Evolutionary conservation across 1,140 invertebrate genomes (phyloP), one percentile per base, ranked within the genome.

Genomic region (Catajapyx aquilonaris): DNA sequence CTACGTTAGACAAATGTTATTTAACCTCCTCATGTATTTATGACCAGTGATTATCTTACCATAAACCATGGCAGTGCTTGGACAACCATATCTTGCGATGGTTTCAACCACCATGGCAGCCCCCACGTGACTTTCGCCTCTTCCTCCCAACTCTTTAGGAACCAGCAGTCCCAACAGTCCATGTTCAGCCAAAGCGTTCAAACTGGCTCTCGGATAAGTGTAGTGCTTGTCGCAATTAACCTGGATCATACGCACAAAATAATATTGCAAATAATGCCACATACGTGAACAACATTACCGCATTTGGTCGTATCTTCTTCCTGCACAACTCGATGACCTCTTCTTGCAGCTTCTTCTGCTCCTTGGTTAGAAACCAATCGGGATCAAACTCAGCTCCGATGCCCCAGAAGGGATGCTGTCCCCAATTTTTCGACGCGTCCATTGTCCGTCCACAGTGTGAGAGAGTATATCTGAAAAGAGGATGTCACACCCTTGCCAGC

Each of bases 1-100:
- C n/a, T n/a, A n/a, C n/a, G n/a, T n/a, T n/a, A n/a, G n/a, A n/a
- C n/a, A n/a, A n/a, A n/a, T n/a, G n/a, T n/a, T n/a, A n/a, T n/a
- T n/a, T n/a, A n/a, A n/a, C n/a, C n/a, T n/a, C n/a, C n/a, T n/a
- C n/a, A n/a, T n/a, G n/a, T n/a, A n/a, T n/a, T n/a, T n/a, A n/a
- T n/a, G n/a, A n/a, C n/a, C n/a, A n/a, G n/a, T n/a, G n/a, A n/a
- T n/a, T n/a, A n/a, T n/a, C n/a, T n/a, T n/a, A n/a, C n/a, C n/a
- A n/a, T n/a, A n/a, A n/a, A n/a, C n/a, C n/a, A n/a, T n/a, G n/a
- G n/a, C n/a, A n/a, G n/a, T n/a, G n/a, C n/a, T n/a, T n/a, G n/a
- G n/a, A n/a, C n/a, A n/a, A n/a, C 44, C 42, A 31, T 45, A 45
- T 9, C 44, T 32, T 1, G 44, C 44, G 4, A 44, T 16, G 5